phyloP scores from a whole-genome alignment of 2,113 vertebrate species.

The Ptychochromis oligacanthus region DNA sequence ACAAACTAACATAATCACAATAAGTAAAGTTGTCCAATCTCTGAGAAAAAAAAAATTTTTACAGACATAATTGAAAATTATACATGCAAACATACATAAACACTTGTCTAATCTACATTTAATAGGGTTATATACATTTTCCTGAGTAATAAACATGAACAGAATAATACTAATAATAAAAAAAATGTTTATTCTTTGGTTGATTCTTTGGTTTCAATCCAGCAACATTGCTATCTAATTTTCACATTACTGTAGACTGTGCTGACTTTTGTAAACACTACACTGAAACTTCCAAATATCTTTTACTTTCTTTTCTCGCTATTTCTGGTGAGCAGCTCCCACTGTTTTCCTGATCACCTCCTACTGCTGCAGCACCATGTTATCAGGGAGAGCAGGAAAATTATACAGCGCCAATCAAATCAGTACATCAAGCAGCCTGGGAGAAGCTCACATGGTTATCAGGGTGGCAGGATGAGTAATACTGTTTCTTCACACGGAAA shows the following conservation, averaged over 20 bases:
- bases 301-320: neutral
- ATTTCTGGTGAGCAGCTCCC: conserved; percentile 17
- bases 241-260: neutral
- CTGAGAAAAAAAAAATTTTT: neutral
- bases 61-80: neutral
- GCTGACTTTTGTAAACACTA: conserved; percentile 14
- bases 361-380: conserved; percentile 39
- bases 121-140: neutral
- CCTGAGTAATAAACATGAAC: too few species aligned
- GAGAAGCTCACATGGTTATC: conserved; percentile 37
- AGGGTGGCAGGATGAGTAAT: conserved; percentile 15
- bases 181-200: too few species aligned
- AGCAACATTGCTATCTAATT: neutral
- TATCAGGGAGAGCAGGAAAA: conserved; percentile 32
- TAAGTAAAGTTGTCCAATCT: too few species aligned
- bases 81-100: neutral
- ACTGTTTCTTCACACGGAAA: neutral
- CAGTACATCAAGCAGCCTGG: conserved; percentile 35
- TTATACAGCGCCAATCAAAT: conserved; percentile 52
- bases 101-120: neutral
- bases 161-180: neutral
- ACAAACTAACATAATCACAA: neutral
- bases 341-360: conserved; percentile 51
- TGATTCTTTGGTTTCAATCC: neutral
- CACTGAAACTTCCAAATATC: neutral